Percentiles rank a stretch among this genome's conserved stretches.
phyloP scores from a whole-genome alignment of 2,888 invertebrate genomes.

The Eubasilissa splendida region DNA sequence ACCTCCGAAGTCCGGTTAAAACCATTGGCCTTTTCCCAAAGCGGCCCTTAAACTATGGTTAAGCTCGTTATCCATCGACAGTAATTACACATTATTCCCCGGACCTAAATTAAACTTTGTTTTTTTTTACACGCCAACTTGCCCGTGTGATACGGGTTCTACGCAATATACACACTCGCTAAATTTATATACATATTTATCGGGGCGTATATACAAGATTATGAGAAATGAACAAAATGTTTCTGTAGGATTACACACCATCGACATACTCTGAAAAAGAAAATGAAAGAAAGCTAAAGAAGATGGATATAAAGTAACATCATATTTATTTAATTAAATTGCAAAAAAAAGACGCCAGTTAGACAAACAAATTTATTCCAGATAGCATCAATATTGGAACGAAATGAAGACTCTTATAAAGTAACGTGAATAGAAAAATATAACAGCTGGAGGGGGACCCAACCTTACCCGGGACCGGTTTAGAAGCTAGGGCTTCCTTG shows the following conservation, averaged over 20 bases:
- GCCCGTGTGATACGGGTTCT: conserved; percentile 8
- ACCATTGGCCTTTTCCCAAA: conserved; percentile 42
- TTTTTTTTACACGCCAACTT: conserved; percentile 35
- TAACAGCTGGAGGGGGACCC: too few species aligned
- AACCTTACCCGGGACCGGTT: too few species aligned
- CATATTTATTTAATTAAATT: too few species aligned
- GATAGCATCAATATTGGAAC: too few species aligned
- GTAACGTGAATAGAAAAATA: too few species aligned
- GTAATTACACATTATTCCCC: conserved; percentile 47
- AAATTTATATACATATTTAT: conserved; percentile 13
- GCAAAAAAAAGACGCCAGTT: too few species aligned
- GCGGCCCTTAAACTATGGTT: conserved; percentile 47
- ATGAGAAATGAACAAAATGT: conserved; percentile 2
- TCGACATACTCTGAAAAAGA: background rate
- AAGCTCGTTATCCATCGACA: conserved; percentile 37
- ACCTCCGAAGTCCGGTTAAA: conserved; percentile 10
- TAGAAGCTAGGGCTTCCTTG: too few species aligned
- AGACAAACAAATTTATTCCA: too few species aligned
- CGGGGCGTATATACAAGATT: conserved; percentile 3
- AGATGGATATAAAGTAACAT: too few species aligned
- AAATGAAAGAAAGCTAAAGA: too few species aligned
- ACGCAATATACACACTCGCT: conserved; percentile 7
- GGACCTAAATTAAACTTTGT: conserved; percentile 38
- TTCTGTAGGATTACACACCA: background rate
- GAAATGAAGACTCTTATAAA: too few species aligned